Evolutionary conservation across 2,888 invertebrate genomes (phyloP), one percentile per base, ranked within the genome.

Genomic region (Sylvicola cinctus): DNA sequence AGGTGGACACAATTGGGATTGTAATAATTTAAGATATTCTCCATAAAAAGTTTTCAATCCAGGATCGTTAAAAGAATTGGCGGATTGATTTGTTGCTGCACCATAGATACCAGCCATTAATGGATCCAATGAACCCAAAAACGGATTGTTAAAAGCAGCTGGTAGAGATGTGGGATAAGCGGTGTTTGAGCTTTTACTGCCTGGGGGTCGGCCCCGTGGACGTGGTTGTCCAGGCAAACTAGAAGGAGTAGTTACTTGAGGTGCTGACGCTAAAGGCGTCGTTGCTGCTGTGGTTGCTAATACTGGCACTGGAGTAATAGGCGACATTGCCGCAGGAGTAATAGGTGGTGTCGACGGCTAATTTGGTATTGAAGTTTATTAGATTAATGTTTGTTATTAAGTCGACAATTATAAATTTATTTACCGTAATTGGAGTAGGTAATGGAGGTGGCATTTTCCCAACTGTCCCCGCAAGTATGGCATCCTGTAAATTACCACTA

Each of bases 191-290:
- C 43, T 43, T 37, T 43, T 46, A 23, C 45, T 47, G 0, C 45
- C 44, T 3, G 43, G 41, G 15, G 43, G 46, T 3, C 43, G 42
- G 5, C 44, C 45, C 23, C 46, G 42, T 8, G 43, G 44, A 3
- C 46, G 43, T 5, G 43, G 37, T 11, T 42, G 41, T 3, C 60
- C 59, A 32, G 59, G 39, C 12, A 43, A 41, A 3, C 49, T 35
- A 1, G 46, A 34, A 12, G 52, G 25, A 1, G 49, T 35, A 3
- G 46, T 35, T 2, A 45, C 29, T 10, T 16, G 16, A 30, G 27
- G 13, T 11, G 30, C 11, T 16, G 35, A 26, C 31, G 31, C 16
- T 20, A 16, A n/a, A 20, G 32, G 52, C 49, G 3, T 13, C n/a
- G 31, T 5, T 32, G 23, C 28, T 25, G 36, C n/a, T 29, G 17